phyloP scores from a whole-genome alignment of 2,113 vertebrate genomes.

The Megatriorchis doriae region DNA sequence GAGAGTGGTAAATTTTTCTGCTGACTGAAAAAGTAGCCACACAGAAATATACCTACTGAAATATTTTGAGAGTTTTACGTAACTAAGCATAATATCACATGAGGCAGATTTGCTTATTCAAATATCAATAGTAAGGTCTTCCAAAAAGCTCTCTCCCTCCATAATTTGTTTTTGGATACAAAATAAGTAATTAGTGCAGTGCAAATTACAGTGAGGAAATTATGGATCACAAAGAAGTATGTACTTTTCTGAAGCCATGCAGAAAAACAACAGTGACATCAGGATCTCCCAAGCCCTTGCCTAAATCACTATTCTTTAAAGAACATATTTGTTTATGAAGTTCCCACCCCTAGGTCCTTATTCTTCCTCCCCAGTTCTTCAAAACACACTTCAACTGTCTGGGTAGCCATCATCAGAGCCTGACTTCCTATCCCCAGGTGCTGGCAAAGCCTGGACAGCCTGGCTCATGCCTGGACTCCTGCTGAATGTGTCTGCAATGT shows the following conservation, averaged over 20 bases:
- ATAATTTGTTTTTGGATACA: background rate
- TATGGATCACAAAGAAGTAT: accelerated
- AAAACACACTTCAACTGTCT: background rate
- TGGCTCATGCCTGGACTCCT: background rate
- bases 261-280: background rate
- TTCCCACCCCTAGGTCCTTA: background rate
- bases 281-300: background rate
- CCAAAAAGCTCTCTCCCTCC: background rate
- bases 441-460: background rate
- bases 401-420: background rate
- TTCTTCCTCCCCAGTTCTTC: background rate
- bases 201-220: background rate
- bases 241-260: background rate
- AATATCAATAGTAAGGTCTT: background rate
- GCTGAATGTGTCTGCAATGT: background rate
- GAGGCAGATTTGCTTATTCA: background rate
- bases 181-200: background rate
- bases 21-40: background rate
- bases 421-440: accelerated
- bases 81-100: background rate
- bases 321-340: background rate
- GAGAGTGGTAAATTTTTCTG: background rate
- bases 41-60: background rate
- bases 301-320: background rate
- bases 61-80: background rate